These are phyloP conservation scores for Ormyrus thymus DNA, from an alignment of 2,888 invertebrate genomes.

Conservation along the genomic window DNA sequence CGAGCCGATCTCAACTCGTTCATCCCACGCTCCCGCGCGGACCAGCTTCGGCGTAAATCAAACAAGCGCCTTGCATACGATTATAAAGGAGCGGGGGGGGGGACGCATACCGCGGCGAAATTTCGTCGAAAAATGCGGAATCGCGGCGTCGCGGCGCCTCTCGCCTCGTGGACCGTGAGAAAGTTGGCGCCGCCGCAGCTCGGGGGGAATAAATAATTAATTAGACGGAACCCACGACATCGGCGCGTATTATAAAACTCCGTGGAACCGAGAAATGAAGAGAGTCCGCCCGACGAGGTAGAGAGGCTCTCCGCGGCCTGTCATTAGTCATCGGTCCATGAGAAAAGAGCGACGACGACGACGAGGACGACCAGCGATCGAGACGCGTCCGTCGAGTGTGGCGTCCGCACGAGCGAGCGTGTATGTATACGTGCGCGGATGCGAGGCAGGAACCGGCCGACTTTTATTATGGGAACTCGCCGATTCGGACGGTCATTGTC, in stretches of 20 bases:
- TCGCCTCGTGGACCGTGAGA: constrained; percentile 44
- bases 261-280: constrained; percentile 10
- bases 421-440: no score
- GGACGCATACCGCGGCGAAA: no score
- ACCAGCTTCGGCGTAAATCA: no score
- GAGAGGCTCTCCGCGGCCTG: constrained; percentile 14
- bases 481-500: constrained; percentile 1
- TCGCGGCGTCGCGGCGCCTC: constrained; percentile 8
- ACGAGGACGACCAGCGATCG: not conserved
- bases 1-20: no score
- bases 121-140: not conserved
- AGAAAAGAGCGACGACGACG: constrained; percentile 1
- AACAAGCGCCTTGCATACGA: no score
- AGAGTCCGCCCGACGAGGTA: not conserved
- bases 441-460: no score
- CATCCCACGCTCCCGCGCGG: no score
- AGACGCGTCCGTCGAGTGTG: constrained; percentile 42
- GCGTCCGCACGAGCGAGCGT: not conserved
- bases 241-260: constrained; percentile 28
- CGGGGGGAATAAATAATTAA: constrained; percentile 53
- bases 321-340: constrained; percentile 48
- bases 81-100: no score
- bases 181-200: constrained; percentile 44
- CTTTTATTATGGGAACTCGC: no score
- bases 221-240: constrained; percentile 47